Evolutionary conservation across 2,888 invertebrate genomes (phyloP).

Genomic region (Conomelus anceps): DNA sequence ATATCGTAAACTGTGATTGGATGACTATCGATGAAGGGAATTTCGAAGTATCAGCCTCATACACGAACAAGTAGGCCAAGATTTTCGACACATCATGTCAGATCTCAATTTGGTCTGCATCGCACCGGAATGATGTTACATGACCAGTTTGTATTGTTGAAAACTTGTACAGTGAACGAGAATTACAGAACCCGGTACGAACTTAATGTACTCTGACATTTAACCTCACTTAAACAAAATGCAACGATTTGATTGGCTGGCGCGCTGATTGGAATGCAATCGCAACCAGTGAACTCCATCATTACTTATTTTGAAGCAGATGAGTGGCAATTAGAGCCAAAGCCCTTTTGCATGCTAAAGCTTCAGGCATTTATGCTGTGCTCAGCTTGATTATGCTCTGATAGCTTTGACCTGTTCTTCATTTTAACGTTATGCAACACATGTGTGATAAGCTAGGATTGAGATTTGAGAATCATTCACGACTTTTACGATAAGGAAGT

Average conservation of each 20-base stretch:
- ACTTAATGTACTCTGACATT: not conserved
- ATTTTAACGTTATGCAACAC: not conserved
- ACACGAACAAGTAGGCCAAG: not conserved
- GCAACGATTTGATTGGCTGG: not conserved
- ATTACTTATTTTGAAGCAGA: not conserved
- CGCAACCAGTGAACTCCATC: not conserved
- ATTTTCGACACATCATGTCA: not conserved
- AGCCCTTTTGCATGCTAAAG: not conserved
- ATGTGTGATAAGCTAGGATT: not conserved
- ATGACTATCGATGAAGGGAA: not conserved
- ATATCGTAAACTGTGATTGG: not conserved
- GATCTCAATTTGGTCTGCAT: not conserved
- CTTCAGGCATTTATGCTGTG: not conserved
- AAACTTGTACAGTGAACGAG: not conserved
- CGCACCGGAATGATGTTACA: not conserved
- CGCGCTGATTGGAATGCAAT: not conserved
- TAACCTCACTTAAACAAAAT: not conserved
- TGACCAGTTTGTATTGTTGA: not conserved
- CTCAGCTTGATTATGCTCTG: not conserved
- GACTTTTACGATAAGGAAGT: not conserved
- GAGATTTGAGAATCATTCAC: not conserved
- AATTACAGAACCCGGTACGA: not conserved
- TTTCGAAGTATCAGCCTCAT: not conserved
- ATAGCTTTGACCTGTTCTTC: not conserved
- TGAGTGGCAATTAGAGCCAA: not conserved